These are phyloP conservation scores for Lagorchestes hirsutus DNA, from an alignment of 2,797 vertebrate species.

Conservation along the genomic window DNA sequence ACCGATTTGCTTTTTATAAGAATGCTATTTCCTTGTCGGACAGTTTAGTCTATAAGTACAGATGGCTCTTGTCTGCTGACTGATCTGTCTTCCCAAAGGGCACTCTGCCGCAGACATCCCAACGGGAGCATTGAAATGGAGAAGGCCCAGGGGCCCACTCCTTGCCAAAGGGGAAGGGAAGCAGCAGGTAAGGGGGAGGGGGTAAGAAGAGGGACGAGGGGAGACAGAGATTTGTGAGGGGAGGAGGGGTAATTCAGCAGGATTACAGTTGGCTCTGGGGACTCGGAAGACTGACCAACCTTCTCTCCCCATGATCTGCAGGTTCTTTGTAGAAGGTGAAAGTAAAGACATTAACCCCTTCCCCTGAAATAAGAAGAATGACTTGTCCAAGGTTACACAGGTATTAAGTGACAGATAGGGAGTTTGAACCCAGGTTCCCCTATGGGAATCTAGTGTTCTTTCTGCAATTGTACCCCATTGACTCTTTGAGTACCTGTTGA, in stretches of 20 bases:
- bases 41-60: conserved; percentile 41
- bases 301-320: background rate
- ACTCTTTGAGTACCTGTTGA: background rate
- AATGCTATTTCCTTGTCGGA: conserved; percentile 30
- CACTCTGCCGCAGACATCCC: background rate
- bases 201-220: background rate
- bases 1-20: background rate
- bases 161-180: background rate
- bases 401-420: background rate
- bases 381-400: background rate
- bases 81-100: background rate
- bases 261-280: background rate
- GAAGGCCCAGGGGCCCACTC: background rate
- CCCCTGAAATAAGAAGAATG: background rate
- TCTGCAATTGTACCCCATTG: background rate
- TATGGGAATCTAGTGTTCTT: background rate
- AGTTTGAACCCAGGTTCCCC: background rate
- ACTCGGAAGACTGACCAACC: background rate
- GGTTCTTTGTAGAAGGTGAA: background rate
- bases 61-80: background rate
- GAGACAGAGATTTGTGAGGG: fast-evolving
- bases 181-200: background rate
- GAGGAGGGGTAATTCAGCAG: fast-evolving
- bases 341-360: background rate
- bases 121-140: background rate